phyloP scores from a whole-genome alignment of 2,888 invertebrate species.

The Caenorhabditis sulstoni region DNA sequence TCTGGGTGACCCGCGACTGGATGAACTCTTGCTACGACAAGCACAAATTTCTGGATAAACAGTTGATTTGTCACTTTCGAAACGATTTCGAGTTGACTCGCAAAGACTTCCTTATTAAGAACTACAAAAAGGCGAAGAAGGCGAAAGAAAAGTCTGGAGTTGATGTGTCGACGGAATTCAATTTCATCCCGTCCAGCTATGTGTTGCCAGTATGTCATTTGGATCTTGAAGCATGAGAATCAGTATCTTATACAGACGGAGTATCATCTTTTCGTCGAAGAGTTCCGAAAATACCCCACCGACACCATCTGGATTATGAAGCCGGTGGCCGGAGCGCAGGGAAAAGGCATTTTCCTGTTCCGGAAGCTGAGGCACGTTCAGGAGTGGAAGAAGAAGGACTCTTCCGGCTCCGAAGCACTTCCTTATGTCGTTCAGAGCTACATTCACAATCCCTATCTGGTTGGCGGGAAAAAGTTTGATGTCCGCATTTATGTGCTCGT shows the following conservation, averaged over 20 bases:
- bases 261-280: slow-evolving; percentile 85
- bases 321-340: slow-evolving; percentile 84
- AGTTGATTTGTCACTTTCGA: slow-evolving; percentile 84
- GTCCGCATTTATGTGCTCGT: slow-evolving; percentile 85
- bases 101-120: slow-evolving; percentile 82
- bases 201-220: slow-evolving; percentile 83
- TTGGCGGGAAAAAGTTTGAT: slow-evolving; percentile 85
- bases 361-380: slow-evolving; percentile 83
- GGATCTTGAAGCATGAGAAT: neutral
- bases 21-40: slow-evolving; percentile 83
- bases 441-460: slow-evolving; percentile 84
- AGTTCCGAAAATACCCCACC: slow-evolving; percentile 83
- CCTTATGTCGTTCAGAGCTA: slow-evolving; percentile 84
- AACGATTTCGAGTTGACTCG: slow-evolving; percentile 85
- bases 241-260: slow-evolving; percentile 82
- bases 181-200: slow-evolving; percentile 84
- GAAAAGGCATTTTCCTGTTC: slow-evolving; percentile 85
- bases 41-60: slow-evolving; percentile 82
- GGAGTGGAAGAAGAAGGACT: slow-evolving; percentile 82
- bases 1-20: slow-evolving; percentile 85
- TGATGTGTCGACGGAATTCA: slow-evolving; percentile 72
- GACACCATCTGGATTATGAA: slow-evolving; percentile 86
- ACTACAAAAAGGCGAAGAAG: slow-evolving; percentile 75
- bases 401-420: slow-evolving; percentile 68
- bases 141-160: slow-evolving; percentile 63